Evolutionary conservation across 1,140 invertebrate species (phyloP), one percentile per base, ranked within the genome.

Genomic region (Zeugodacus cucurbitae): DNA sequence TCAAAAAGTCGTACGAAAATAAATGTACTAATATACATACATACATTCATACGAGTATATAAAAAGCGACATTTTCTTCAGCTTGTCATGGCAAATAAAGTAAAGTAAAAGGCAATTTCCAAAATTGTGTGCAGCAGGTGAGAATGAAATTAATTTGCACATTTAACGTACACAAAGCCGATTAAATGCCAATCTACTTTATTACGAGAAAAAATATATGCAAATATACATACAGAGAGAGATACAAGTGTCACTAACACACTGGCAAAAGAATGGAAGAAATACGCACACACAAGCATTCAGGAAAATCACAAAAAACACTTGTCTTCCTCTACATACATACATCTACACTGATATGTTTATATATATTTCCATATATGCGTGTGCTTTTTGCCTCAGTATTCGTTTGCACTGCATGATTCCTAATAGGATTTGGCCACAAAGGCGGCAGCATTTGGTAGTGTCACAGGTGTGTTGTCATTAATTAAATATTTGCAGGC

Each of bases 61-160:
- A 54, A 54, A 54, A 54, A 54, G 44, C 14, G 2, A 17, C 48
- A 17, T 11, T 54, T 54, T 54, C 48, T 54, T 54, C 48, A 54
- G 48, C 48, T 54, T 26, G 58, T 62, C 6, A 62, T 26, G 58
- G 58, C n/a, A 62, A 10, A 62, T 62, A 54, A 54, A 54, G 14
- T 22, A 62, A 62, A 26, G 22, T 62, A 62, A 37, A 74, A 41
- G 67, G 6, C 67, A 74, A 74, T 41, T 32, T 37, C 17, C 17
- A 74, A 67, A 74, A 74, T 41, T 74, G 32, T 37, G 14, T 74
- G 32, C 67, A 41, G 67, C 67, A 74, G 67, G 67, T 74, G 67
- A 32, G 34, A 74, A 74, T 74, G 29, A 74, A 74, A 74, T 74
- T 74, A 74, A 74, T 74, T 74, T 74, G 67, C 67, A 74, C 67